Evolutionary conservation across 2,113 vertebrate species (phyloP), one percentile per base, ranked within the genome.

Genomic region (Ifrita kowaldi): DNA sequence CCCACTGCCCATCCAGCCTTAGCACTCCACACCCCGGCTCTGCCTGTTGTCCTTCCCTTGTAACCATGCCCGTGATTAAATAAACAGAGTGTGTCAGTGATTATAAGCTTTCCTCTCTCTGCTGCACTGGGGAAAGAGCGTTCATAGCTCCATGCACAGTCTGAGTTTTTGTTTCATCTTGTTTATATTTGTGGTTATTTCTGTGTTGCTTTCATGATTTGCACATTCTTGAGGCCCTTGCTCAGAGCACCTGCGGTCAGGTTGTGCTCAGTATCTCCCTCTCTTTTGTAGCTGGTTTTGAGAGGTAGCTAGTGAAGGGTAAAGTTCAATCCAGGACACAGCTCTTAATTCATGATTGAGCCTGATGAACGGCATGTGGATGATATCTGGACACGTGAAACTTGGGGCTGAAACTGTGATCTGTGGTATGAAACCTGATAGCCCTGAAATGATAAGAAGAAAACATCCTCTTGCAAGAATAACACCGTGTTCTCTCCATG

Each of bases 401-500:
- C n/a, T 47, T 86, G 49, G 6, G 87, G 62, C 37, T 77, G 76
- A 77, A 94, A 53, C n/a, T 62, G 52, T 42, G 68, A 73, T 62
- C n/a, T 81, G 64, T 56, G n/a, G 6, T 33, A 24, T 69, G 82
- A 87, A 84, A 89, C n/a, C 33, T 27, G 59, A 80, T 20, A 89
- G 20, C 11, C 39, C 39, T 77, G 46, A 89, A 80, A 84, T 57
- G 33, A 44, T 16, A 42, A 73, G 67, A 79, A 56, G 30, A 37
- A 90, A 84, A 57, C 28, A 41, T 44, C 32, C 41, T 59, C 17
- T 52, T 60, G 16, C n/a, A 62, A 73, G 37, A 76, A 12, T 26
- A 83, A 73, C n/a, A 46, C 16, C 1, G 0, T 16, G 7, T 69
- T 69, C 68, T 6, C 44, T 47, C 79, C 4, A 1, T 16, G 6